Conservation (phyloP, 2,113 vertebrate species). For the Acanthochromis polyacanthus region DNA sequence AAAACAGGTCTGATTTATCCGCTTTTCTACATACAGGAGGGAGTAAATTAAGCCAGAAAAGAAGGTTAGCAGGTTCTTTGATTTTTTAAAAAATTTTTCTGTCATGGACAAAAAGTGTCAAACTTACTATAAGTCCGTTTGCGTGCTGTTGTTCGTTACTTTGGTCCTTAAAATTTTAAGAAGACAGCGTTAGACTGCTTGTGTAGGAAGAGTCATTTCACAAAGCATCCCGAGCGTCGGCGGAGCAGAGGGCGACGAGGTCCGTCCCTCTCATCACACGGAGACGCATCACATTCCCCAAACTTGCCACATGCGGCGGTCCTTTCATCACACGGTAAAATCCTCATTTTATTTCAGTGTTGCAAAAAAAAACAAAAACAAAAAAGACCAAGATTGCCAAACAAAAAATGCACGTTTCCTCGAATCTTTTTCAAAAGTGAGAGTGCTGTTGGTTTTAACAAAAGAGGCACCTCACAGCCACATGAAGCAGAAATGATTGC, state of each 20-base stretch:
- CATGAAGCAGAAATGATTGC: slow-evolving; percentile 47
- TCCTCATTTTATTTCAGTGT: not conserved
- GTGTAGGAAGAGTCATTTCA: slow-evolving; percentile 56
- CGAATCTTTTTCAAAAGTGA: not conserved
- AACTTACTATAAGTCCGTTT: slow-evolving; percentile 99
- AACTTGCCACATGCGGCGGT: slow-evolving; percentile 41
- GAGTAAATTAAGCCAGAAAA: slow-evolving; percentile 68
- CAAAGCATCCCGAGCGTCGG: slow-evolving; percentile 58
- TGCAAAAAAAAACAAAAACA: not conserved
- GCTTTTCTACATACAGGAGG: slow-evolving; percentile 59
- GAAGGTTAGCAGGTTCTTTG: slow-evolving; percentile 70
- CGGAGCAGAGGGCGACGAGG: slow-evolving; percentile 2
- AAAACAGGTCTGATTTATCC: slow-evolving; percentile 49
- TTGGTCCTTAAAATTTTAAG: slow-evolving; percentile 96
- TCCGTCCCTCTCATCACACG: slow-evolving; percentile 20
- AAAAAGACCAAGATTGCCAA: not conserved
- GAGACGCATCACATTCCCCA: slow-evolving; percentile 28
- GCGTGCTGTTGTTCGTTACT: slow-evolving; percentile 99
- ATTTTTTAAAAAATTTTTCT: slow-evolving; percentile 47
- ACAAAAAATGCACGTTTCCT: not conserved
- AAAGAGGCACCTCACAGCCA: slow-evolving; percentile 18
- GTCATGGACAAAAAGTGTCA: slow-evolving; percentile 84
- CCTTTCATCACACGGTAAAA: slow-evolving; percentile 74
- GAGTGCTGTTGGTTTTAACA: not conserved
- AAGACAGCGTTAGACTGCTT: slow-evolving; percentile 89